These are phyloP conservation scores for Actenoides hombroni DNA, from an alignment of 2,113 vertebrate species.

Conservation along the genomic window DNA sequence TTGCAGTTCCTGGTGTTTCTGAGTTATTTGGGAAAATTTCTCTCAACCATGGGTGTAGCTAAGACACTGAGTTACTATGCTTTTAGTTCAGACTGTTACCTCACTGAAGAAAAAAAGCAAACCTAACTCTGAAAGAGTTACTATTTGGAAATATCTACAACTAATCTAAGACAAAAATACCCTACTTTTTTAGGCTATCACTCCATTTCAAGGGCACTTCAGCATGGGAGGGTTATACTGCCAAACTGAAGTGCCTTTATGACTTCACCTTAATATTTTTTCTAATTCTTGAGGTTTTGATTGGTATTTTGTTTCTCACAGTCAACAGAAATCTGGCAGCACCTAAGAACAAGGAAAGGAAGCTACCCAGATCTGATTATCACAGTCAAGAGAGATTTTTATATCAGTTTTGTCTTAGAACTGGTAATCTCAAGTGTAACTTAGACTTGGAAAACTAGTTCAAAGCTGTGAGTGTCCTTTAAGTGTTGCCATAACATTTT, in stretches of 20 bases:
- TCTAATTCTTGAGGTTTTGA: neutral
- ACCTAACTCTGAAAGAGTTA: neutral
- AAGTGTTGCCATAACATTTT: neutral
- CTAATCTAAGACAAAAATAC: neutral
- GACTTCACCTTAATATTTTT: neutral
- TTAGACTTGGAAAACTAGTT: neutral
- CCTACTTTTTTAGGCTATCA: neutral
- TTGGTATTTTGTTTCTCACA: neutral
- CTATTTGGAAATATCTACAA: neutral
- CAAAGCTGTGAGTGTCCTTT: neutral
- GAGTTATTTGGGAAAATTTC: neutral
- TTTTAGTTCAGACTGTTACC: neutral
- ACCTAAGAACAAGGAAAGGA: neutral
- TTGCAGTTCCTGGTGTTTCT: neutral
- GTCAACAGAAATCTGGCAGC: neutral
- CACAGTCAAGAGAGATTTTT: neutral
- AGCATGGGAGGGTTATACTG: neutral
- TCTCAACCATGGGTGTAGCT: neutral
- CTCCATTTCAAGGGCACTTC: neutral
- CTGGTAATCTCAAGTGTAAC: neutral
- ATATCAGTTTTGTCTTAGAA: neutral
- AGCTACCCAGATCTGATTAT: neutral
- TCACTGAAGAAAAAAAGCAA: neutral
- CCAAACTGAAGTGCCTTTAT: neutral
- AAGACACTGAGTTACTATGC: neutral